phyloP scores from a whole-genome alignment of 2,888 invertebrate species.

The Drosophila bunnanda region DNA sequence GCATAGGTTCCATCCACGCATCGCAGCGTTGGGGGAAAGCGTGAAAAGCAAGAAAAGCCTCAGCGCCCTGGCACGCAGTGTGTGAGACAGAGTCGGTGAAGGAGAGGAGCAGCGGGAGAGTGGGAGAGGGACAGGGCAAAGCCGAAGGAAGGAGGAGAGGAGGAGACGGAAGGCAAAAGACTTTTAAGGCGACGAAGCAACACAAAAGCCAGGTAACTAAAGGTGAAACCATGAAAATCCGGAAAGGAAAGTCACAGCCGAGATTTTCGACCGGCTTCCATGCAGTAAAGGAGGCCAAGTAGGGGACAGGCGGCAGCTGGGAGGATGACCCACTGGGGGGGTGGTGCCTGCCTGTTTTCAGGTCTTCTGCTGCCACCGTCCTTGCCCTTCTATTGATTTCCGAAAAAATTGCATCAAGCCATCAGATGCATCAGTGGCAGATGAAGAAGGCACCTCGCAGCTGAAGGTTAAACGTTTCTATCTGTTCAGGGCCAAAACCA shows the following conservation, averaged over 20 bases:
- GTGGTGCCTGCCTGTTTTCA: slow-evolving; percentile 33
- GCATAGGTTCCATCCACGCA: background rate
- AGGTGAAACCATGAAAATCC: slow-evolving; percentile 13
- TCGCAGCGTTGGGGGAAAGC: slow-evolving; percentile 7
- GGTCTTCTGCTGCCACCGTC: slow-evolving; percentile 51
- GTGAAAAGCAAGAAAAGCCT: slow-evolving; percentile 53
- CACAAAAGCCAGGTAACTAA: slow-evolving; percentile 42
- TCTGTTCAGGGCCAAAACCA: slow-evolving; percentile 53
- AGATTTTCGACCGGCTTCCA: slow-evolving; percentile 22
- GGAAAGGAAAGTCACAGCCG: slow-evolving; percentile 1
- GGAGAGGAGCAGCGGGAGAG: slow-evolving; percentile 48
- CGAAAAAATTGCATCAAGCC: slow-evolving; percentile 61
- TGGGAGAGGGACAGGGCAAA: slow-evolving; percentile 13
- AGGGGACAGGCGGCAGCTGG: background rate
- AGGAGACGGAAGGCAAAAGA: slow-evolving; percentile 33
- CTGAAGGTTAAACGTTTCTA: slow-evolving; percentile 75
- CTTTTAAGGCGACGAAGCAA: slow-evolving; percentile 36
- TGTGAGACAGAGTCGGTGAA: slow-evolving; percentile 25
- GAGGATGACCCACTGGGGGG: slow-evolving; percentile 1
- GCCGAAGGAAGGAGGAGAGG: slow-evolving; percentile 23
- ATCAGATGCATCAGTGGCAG: slow-evolving; percentile 16
- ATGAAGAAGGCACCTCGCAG: slow-evolving; percentile 46
- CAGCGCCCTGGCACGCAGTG: slow-evolving; percentile 54
- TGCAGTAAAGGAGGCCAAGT: background rate
- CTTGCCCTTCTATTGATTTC: slow-evolving; percentile 74